These are phyloP conservation scores for Lacanobia oleracea DNA, from an alignment of 2,888 invertebrate species.

Conservation along the genomic window DNA sequence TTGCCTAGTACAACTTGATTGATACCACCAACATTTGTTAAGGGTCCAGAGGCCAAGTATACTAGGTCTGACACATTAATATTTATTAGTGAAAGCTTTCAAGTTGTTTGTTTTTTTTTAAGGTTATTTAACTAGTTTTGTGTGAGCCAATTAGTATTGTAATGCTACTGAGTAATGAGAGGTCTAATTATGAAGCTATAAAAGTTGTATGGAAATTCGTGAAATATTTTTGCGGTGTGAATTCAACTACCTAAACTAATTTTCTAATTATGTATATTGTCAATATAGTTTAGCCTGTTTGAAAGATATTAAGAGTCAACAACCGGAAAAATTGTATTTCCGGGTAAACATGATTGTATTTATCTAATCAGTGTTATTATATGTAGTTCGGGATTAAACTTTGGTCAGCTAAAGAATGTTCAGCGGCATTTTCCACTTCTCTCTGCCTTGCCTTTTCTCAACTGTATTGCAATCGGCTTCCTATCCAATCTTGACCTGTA, in stretches of 20 bases:
- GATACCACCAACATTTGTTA: slow-evolving; percentile 30
- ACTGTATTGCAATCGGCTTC: too few relatives aligned
- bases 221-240: slow-evolving; percentile 6
- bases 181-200: slow-evolving; percentile 1
- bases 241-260: not conserved
- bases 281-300: slow-evolving; percentile 21
- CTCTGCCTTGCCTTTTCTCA: not conserved
- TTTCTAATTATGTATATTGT: too few relatives aligned
- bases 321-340: slow-evolving; percentile 17
- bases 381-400: not conserved
- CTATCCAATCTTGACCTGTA: too few relatives aligned
- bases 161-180: slow-evolving; percentile 38
- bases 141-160: slow-evolving; percentile 52
- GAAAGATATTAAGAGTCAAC: slow-evolving; percentile 30
- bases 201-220: not conserved
- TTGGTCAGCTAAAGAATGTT: not conserved
- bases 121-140: slow-evolving; percentile 52
- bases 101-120: slow-evolving; percentile 58
- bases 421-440: not conserved
- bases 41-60: slow-evolving; percentile 45
- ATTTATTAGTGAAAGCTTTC: slow-evolving; percentile 83
- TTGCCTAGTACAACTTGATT: slow-evolving; percentile 41
- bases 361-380: slow-evolving; percentile 34
- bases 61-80: slow-evolving; percentile 71
- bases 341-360: slow-evolving; percentile 30